Evolutionary conservation across 2,888 invertebrate genomes (phyloP).

Genomic region (Odontocolon sp.): DNA sequence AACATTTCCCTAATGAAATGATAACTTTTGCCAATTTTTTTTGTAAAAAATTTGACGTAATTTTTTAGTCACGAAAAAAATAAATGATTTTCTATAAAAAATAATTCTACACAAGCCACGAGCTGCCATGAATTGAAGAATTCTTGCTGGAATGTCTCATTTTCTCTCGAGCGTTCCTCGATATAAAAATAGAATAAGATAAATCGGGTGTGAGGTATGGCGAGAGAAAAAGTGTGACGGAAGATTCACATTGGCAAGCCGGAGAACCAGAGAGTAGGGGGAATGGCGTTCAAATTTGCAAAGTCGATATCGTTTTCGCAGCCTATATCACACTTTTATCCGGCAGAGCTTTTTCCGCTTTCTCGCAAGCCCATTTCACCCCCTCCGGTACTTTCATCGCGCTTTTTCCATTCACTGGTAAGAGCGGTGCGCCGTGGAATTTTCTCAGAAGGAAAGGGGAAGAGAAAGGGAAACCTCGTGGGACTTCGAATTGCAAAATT

Average conservation of each 20-base stretch:
- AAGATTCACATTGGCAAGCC: slow-evolving; percentile 35
- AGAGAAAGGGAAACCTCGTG: not conserved
- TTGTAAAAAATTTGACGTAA: too few species aligned
- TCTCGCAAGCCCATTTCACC: slow-evolving; percentile 10
- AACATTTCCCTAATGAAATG: too few species aligned
- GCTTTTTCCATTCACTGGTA: slow-evolving; percentile 21
- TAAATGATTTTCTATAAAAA: too few species aligned
- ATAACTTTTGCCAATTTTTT: too few species aligned
- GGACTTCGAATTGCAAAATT: slow-evolving; percentile 51
- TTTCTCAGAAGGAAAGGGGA: not conserved
- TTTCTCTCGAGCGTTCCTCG: too few species aligned
- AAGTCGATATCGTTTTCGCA: slow-evolving; percentile 53
- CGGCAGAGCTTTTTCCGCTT: slow-evolving; percentile 31
- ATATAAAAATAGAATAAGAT: slow-evolving; percentile 30
- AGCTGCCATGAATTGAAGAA: too few species aligned
- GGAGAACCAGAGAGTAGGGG: not conserved
- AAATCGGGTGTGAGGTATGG: slow-evolving; percentile 31
- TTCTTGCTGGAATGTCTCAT: too few species aligned
- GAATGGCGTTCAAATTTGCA: slow-evolving; percentile 50
- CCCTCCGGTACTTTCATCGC: slow-evolving; percentile 8
- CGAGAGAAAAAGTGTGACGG: slow-evolving; percentile 21
- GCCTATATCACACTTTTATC: slow-evolving; percentile 35
- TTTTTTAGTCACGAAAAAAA: too few species aligned
- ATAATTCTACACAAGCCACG: too few species aligned
- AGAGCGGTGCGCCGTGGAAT: slow-evolving; percentile 14